Percentiles rank a stretch among this genome's conserved stretches.
Evolutionary conservation across 2,888 invertebrate species (phyloP).

Genomic region (Polymixis flavicincta): DNA sequence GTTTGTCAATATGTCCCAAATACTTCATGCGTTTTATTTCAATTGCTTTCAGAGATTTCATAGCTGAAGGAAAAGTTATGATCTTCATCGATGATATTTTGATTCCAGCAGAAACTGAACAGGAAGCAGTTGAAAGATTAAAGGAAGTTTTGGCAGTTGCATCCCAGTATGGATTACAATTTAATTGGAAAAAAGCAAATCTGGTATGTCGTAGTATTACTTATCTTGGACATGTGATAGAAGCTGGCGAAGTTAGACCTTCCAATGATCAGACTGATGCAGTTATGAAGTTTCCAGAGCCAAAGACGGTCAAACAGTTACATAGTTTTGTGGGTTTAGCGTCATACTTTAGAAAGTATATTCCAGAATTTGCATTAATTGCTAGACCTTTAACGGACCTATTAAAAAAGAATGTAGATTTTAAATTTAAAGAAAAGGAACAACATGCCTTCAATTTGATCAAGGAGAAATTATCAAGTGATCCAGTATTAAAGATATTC

Average conservation of each 20-base stretch:
- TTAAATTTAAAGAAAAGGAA: too few species aligned
- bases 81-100: neutral
- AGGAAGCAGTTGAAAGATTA: neutral
- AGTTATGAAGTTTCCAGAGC: conserved; percentile 1
- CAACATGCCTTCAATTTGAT: too few species aligned
- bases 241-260: conserved; percentile 48
- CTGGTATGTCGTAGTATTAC: conserved; percentile 8
- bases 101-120: neutral
- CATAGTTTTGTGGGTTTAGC: conserved; percentile 16
- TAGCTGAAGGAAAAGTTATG: neutral
- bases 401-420: neutral
- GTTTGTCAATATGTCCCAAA: neutral
- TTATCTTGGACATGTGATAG: conserved; percentile 62
- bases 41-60: neutral
- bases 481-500: too few species aligned
- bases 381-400: conserved; percentile 36
- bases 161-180: conserved; percentile 38
- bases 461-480: too few species aligned
- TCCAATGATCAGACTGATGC: neutral
- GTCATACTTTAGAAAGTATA: conserved; percentile 65
- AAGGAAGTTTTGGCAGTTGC: conserved; percentile 40
- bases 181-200: conserved; percentile 46
- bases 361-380: conserved; percentile 61
- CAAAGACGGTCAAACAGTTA: neutral
- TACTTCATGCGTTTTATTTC: neutral